phyloP scores from a whole-genome alignment of 2,888 invertebrate genomes.

The Norana najaformis region DNA sequence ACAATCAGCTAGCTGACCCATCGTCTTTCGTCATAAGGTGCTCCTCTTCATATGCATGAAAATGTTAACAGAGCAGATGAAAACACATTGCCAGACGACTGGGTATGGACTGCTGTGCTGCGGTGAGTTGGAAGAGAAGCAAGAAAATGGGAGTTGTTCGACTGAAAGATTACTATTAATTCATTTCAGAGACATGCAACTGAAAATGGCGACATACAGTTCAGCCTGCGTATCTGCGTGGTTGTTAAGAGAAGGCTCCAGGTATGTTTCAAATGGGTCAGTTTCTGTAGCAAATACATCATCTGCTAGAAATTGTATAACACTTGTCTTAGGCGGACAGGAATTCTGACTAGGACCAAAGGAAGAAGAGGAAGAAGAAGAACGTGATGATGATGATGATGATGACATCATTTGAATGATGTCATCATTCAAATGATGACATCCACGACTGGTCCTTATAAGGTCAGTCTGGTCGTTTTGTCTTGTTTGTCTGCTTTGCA shows the following conservation, averaged over 20 bases:
- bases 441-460: too few relatives aligned
- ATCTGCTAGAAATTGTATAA: too few relatives aligned
- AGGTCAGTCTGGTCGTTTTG: too few relatives aligned
- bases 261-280: too few relatives aligned
- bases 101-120: background rate
- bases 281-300: too few relatives aligned
- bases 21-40: too few relatives aligned
- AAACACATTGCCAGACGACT: background rate
- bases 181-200: background rate
- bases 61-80: too few relatives aligned
- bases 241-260: slow-evolving; percentile 69
- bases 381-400: background rate
- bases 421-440: too few relatives aligned
- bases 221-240: slow-evolving; percentile 77
- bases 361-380: background rate
- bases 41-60: too few relatives aligned
- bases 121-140: background rate
- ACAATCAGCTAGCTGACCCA: background rate
- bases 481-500: too few relatives aligned
- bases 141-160: background rate
- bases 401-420: too few relatives aligned
- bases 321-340: background rate
- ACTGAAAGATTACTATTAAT: too few relatives aligned
- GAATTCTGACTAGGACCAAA: background rate
- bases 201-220: slow-evolving; percentile 73